Evolutionary conservation across 2,888 invertebrate genomes (phyloP).

Genomic region (Orthosia incerta): DNA sequence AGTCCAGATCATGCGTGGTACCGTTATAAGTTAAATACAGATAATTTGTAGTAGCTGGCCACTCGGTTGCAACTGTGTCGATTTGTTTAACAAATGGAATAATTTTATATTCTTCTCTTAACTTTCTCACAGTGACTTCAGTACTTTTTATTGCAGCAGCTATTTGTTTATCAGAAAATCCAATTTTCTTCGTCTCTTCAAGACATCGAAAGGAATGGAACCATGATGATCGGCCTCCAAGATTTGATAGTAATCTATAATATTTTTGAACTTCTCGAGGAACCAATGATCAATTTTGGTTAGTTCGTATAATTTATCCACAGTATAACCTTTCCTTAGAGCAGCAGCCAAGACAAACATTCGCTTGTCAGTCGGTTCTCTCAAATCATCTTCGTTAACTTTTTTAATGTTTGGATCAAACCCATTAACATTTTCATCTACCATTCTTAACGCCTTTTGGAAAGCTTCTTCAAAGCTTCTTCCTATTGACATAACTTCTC

Average conservation of each 20-base stretch:
- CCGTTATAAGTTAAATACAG: slow-evolving; percentile 99
- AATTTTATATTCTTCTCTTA: slow-evolving; percentile 94
- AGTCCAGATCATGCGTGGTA: slow-evolving; percentile 94
- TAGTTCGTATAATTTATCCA: slow-evolving; percentile 96
- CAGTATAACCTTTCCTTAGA: slow-evolving; percentile 94
- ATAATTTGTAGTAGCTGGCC: slow-evolving; percentile 99
- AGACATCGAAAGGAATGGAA: slow-evolving; percentile 91
- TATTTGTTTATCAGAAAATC: slow-evolving; percentile 99
- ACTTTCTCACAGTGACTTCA: slow-evolving; percentile 95
- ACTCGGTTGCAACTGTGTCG: slow-evolving; percentile 99
- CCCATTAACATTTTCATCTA: slow-evolving; percentile 97
- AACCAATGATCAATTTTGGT: slow-evolving; percentile 99
- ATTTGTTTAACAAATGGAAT: slow-evolving; percentile 98
- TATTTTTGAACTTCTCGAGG: slow-evolving; percentile 97
- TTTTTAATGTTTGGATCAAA: slow-evolving; percentile 97
- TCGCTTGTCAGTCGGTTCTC: slow-evolving; percentile 98
- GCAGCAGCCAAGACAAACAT: slow-evolving; percentile 99
- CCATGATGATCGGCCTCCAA: slow-evolving; percentile 93
- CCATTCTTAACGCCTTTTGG: slow-evolving; percentile 99
- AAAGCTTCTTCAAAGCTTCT: slow-evolving; percentile 99
- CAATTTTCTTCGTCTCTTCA: slow-evolving; percentile 97
- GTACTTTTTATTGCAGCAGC: slow-evolving; percentile 96
- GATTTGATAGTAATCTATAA: slow-evolving; percentile 93
- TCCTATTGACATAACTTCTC: slow-evolving; percentile 99
- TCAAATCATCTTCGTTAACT: slow-evolving; percentile 95